Evolutionary conservation across 1,140 invertebrate genomes (phyloP).

Genomic region (Dendrolimus punctatus): DNA sequence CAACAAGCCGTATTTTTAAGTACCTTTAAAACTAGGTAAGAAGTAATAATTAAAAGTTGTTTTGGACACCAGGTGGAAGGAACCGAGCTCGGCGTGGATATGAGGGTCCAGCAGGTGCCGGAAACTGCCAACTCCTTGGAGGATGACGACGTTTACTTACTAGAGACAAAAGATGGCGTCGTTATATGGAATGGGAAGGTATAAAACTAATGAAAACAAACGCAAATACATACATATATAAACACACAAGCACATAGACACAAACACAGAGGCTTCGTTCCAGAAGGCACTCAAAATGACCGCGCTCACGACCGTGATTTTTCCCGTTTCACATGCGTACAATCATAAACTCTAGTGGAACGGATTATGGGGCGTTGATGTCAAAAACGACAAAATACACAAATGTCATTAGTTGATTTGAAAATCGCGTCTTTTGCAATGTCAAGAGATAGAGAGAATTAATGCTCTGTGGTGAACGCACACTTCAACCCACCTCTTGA

Average conservation of each 20-base stretch:
- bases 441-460: neutral
- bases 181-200: constrained; percentile 83
- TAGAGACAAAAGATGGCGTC: constrained; percentile 73
- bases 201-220: neutral
- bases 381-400: neutral
- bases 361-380: too few relatives aligned
- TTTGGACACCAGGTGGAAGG: constrained; percentile 48
- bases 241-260: neutral
- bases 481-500: too few relatives aligned
- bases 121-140: constrained; percentile 75
- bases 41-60: neutral
- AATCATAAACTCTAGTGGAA: too few relatives aligned
- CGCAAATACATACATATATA: too few relatives aligned
- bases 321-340: too few relatives aligned
- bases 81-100: constrained; percentile 71
- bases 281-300: too few relatives aligned
- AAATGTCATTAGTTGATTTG: neutral
- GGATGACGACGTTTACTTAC: constrained; percentile 81
- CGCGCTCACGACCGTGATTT: too few relatives aligned
- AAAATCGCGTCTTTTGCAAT: constrained; percentile 1
- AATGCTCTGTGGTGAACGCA: neutral
- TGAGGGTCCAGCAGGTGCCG: constrained; percentile 77
- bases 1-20: neutral
- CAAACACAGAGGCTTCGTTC: too few relatives aligned
- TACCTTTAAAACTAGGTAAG: neutral